phyloP scores from a whole-genome alignment of 35 echinoderm and acorn worm species.

The Amphiura filiformis region DNA sequence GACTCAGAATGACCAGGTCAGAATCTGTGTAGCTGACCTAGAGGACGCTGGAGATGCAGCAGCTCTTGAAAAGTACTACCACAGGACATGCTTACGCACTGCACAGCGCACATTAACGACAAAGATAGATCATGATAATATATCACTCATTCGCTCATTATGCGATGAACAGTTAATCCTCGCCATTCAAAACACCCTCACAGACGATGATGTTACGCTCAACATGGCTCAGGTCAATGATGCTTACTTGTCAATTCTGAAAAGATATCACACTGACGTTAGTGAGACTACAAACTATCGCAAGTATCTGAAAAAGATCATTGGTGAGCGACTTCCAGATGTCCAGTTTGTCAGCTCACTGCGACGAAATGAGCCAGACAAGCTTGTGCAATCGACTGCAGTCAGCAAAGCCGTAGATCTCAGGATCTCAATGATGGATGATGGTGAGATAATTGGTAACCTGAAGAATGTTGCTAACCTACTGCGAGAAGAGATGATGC shows the following conservation, averaged over 20 bases:
- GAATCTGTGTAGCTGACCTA: constrained; percentile 33
- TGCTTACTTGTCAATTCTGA: constrained; percentile 39
- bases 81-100: not conserved
- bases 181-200: not conserved
- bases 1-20: constrained; percentile 22
- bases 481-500: constrained; percentile 21
- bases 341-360: constrained; percentile 31
- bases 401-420: constrained; percentile 41
- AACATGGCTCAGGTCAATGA: not conserved
- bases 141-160: constrained; percentile 6
- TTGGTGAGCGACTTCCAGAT: constrained; percentile 27
- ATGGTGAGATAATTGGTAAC: constrained; percentile 44
- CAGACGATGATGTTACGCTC: constrained; percentile 5
- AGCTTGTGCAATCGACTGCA: constrained; percentile 25
- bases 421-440: constrained; percentile 28
- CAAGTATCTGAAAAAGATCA: constrained; percentile 33
- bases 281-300: constrained; percentile 31
- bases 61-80: constrained; percentile 27
- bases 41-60: constrained; percentile 23
- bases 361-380: constrained; percentile 41
- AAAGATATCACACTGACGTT: constrained; percentile 24
- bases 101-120: constrained; percentile 15
- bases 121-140: not conserved
- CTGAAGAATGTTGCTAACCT: constrained; percentile 37
- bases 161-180: not conserved